Base-by-base conservation (phyloP, 2,113 vertebrate species). In the zebrafish (Danio rerio) region DNA sequence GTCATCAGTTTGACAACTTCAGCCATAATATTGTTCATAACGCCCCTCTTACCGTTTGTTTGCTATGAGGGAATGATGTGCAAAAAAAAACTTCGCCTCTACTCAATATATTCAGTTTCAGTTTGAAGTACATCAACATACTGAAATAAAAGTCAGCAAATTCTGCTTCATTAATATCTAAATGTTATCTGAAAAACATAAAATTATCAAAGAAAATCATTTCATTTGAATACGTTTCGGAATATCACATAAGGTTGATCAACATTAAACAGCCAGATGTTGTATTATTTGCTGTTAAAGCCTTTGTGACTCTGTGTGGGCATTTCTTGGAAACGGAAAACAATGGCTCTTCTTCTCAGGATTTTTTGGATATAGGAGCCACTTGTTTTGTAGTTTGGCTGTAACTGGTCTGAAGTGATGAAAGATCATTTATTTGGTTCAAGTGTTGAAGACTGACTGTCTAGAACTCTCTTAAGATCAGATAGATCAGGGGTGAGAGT, bases 291-390 rank as follows among this genome's bases (percentile, higher is more conserved):
- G 65, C 66, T 15, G 42, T 77, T 20, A 49, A 76, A 68, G 20
- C 63, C 10, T 71, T 21, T 73, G 76, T 61, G 58, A 72, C 68
- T 43, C 20, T 70, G 58, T 65, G 58, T 77, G 42, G 58, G 73
- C n/a, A 55, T 79, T 79, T 71, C 47, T 61, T 68, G 49, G 65
- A 58, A 15, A 20, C 47, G 11, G 10, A 5, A 10, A 81, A 81
- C 70, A 81, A 65, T 82, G 50, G 49, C 58, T 21, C 18, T 43
- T 66, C 59, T 63, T 74, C 62, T 45, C 16, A 18, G 21, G 15
- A 45, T 18, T 53, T 4, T 68, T 68, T 21, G 74, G 20, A 50
- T 78, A 11, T 62, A 52, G 20, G 7, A 50, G n/a, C 42, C 52
- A 16, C 13, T 61, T 81, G n/a, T 74, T 12, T 63, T 62, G 18